A percentile compares a stretch with the other conserved stretches of the same genome.
These are phyloP conservation scores for Arothron firmamentum DNA, from an alignment of 2,113 vertebrate genomes.

Conservation along the genomic window DNA sequence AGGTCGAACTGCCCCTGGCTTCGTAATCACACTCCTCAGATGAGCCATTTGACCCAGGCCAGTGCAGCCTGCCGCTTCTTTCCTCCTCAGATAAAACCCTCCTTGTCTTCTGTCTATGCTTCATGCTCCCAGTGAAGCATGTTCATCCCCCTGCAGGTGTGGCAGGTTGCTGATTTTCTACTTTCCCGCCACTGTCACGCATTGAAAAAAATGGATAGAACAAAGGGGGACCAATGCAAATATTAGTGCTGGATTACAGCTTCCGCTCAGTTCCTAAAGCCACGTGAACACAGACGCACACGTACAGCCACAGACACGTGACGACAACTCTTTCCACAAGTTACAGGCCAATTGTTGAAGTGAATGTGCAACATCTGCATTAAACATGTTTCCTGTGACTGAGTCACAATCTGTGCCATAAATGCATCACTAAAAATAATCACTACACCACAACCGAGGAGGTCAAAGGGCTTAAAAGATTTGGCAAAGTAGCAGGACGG, in stretches of 20 bases:
- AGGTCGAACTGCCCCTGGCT: too few relatives aligned
- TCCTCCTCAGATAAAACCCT: slow-evolving; percentile 28
- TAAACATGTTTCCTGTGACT: slow-evolving; percentile 3
- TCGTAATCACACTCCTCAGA: too few relatives aligned
- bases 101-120: slow-evolving; percentile 50
- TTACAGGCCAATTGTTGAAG: slow-evolving; percentile 23
- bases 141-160: slow-evolving; percentile 40
- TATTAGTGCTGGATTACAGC: not conserved
- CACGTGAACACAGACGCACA: not conserved
- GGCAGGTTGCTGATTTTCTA: slow-evolving; percentile 4
- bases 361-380: slow-evolving; percentile 43
- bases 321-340: slow-evolving; percentile 7
- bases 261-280: not conserved
- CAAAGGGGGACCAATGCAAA: not conserved
- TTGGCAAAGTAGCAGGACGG: too few relatives aligned
- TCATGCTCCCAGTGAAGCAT: slow-evolving; percentile 22
- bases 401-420: slow-evolving; percentile 15
- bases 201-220: slow-evolving; percentile 4
- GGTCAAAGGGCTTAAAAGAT: not conserved
- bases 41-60: too few relatives aligned
- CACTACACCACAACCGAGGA: not conserved
- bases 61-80: slow-evolving; percentile 4
- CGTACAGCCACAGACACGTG: slow-evolving; percentile 12
- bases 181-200: not conserved
- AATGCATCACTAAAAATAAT: slow-evolving; percentile 15